Evolutionary conservation across 1,140 invertebrate genomes (phyloP), one percentile per base, ranked within the genome.

Genomic region (Zaprionus inermis): DNA sequence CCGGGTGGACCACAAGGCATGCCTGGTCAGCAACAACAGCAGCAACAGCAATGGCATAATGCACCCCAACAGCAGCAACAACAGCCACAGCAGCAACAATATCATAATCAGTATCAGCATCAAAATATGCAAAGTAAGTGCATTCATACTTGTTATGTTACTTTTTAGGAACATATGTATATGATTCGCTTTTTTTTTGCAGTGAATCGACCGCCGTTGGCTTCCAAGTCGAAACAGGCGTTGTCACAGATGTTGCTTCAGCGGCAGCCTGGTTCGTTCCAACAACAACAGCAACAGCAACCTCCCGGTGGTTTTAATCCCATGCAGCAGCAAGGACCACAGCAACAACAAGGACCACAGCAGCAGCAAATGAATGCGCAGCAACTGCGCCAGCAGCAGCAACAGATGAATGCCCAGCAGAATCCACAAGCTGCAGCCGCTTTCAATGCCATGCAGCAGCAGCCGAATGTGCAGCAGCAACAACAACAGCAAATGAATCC

Each of bases 231-330:
- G 0, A 98, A 98, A 81, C 96, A 97, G 89, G 97, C 97, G 1
- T 92, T 98, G 3, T 96, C 96, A 3, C 96, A 97, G 75, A 97
- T 98, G 96, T 92, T 98, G 54, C 93, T 97, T 1, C 94, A 95
- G 74, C 93, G 95, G 46, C 64, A 68, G 24, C 77, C 30, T 32
- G 92, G 95, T 83, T 92, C 95, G n/a, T 94, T 93, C 76, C 88
- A 93, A 46, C 93, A 93, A 57, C 92, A 93, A 41, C 92, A 92
- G 16, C 91, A 82, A 1, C 80, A 81, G 16, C 82, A 85, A 24
- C 55, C 68, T n/a, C 93, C 93, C 3, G 91, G 93, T 1, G 81
- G 79, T 6, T 93, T 93, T 41, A 93, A 93, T 83, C 92, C 93
- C 0, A 93, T 94, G 70, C 93, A 94, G 56, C 94, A 94, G 46